These are phyloP conservation scores for Phorcus lineatus DNA, from an alignment of 2,888 invertebrate genomes.

Conservation along the genomic window DNA sequence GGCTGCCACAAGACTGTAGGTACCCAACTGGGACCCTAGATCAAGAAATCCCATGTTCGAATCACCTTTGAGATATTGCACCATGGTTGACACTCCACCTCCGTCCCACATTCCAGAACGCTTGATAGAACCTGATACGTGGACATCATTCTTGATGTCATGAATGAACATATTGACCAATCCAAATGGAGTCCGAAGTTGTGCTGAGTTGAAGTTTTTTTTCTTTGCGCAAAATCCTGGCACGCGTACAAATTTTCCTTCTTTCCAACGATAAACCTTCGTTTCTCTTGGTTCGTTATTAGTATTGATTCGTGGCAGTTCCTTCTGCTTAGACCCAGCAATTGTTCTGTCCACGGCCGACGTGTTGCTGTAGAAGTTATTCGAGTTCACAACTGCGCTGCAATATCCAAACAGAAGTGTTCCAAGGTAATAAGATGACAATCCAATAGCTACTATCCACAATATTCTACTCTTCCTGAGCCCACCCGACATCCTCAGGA, in stretches of 20 bases:
- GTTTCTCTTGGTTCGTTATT: not conserved
- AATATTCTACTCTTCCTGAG: too few relatives aligned
- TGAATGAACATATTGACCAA: not conserved
- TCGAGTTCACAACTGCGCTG: too few relatives aligned
- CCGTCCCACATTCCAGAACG: not conserved
- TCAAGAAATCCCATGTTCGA: constrained; percentile 6
- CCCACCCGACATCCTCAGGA: too few relatives aligned
- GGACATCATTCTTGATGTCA: not conserved
- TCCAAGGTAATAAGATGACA: too few relatives aligned
- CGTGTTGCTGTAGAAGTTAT: too few relatives aligned
- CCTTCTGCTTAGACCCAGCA: too few relatives aligned
- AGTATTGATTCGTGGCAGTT: too few relatives aligned
- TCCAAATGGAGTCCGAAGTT: not conserved
- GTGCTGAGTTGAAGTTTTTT: not conserved
- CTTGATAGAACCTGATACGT: not conserved
- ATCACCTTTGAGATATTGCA: not conserved
- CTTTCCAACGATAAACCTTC: not conserved
- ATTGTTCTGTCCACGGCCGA: too few relatives aligned
- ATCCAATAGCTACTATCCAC: too few relatives aligned
- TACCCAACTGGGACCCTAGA: not conserved
- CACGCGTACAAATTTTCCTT: not conserved
- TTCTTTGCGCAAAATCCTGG: not conserved
- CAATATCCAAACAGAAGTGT: too few relatives aligned
- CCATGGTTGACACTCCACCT: not conserved
- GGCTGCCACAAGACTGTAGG: not conserved